Percentiles rank a stretch among this genome's conserved stretches.
These are phyloP conservation scores for Hipposideros larvatus DNA, from an alignment of 2,797 vertebrate species.

Conservation along the genomic window DNA sequence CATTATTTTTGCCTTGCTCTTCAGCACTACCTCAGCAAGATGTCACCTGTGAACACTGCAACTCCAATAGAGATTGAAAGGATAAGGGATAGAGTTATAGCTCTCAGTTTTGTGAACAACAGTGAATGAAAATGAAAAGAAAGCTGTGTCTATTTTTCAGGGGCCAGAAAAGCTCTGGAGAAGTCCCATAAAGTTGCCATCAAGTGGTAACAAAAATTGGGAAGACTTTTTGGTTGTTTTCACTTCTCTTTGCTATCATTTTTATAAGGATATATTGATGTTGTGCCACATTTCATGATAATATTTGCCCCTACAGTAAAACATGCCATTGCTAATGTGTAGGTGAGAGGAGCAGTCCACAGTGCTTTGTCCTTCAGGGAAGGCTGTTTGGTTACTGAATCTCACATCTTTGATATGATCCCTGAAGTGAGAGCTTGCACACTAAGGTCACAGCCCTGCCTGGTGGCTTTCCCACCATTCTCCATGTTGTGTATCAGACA, in stretches of 20 bases:
- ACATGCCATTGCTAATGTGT: neutral
- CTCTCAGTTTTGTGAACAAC: neutral
- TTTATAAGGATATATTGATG: neutral
- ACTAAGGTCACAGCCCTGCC: neutral
- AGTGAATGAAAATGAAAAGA: neutral
- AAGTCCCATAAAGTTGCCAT: neutral
- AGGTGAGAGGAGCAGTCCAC: neutral
- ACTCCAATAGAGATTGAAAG: neutral
- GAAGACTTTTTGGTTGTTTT: neutral
- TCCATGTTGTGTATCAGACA: neutral
- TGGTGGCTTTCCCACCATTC: neutral
- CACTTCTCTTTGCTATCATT: conserved; percentile 51
- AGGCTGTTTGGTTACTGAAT: neutral
- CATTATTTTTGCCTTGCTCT: neutral
- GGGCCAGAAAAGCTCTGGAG: neutral
- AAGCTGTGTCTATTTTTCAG: neutral
- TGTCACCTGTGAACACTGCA: neutral
- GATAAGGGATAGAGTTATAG: neutral
- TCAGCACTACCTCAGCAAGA: conserved; percentile 53
- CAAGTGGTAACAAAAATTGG: neutral
- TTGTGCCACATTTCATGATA: neutral
- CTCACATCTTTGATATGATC: fast-evolving
- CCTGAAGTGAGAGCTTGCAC: neutral
- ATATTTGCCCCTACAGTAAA: neutral
- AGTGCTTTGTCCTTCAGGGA: neutral